Evolutionary conservation across 2,888 invertebrate species (phyloP).

Genomic region (Nomada flava): DNA sequence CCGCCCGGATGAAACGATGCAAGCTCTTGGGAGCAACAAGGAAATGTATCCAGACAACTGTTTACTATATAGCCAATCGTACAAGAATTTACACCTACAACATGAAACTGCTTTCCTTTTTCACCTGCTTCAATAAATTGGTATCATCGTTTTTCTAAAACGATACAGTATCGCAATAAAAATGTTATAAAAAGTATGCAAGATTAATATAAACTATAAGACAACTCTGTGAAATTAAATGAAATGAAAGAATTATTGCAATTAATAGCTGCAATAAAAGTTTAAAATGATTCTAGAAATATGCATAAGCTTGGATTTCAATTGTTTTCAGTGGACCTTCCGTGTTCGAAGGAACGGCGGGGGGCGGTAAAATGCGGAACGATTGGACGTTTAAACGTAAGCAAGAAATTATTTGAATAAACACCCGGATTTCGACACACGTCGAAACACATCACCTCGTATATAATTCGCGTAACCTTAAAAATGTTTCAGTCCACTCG

Average conservation of each 20-base stretch:
- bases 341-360: not conserved
- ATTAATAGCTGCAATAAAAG: no score
- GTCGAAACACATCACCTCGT: not conserved
- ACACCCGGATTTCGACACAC: not conserved
- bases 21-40: slow-evolving; percentile 22
- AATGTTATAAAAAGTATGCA: no score
- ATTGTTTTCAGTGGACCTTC: not conserved
- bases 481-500: slow-evolving; percentile 22
- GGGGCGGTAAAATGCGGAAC: slow-evolving; percentile 1
- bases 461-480: slow-evolving; percentile 32
- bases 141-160: no score
- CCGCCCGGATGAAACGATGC: slow-evolving; percentile 23
- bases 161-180: no score
- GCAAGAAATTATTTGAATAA: slow-evolving; percentile 32
- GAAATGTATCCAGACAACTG: slow-evolving; percentile 5
- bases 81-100: not conserved
- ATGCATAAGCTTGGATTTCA: no score
- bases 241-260: no score
- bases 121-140: not conserved
- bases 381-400: not conserved
- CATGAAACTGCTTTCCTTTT: not conserved
- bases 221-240: no score
- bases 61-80: slow-evolving; percentile 22
- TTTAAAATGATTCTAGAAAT: no score
- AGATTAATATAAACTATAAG: no score